Evolutionary conservation across 2,113 vertebrate genomes (phyloP).

Genomic region (Mormoops blainvillei): DNA sequence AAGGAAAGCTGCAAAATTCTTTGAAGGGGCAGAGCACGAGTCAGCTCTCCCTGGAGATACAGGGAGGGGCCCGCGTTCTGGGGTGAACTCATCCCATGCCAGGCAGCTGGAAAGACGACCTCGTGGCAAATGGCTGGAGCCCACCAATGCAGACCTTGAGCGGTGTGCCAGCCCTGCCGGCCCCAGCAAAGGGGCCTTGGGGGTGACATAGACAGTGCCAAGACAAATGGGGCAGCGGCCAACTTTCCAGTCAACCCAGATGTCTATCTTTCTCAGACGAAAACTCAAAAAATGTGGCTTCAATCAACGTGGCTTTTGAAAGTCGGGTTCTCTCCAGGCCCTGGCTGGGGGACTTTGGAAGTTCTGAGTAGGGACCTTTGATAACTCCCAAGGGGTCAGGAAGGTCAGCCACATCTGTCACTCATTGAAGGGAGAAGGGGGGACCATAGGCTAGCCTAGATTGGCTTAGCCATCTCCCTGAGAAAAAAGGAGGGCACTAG

Average conservation of each 20-base stretch:
- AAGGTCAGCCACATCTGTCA: neutral
- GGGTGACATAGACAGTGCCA: slow-evolving; percentile 62
- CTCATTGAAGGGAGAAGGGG: neutral
- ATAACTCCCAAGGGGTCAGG: neutral
- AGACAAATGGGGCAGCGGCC: slow-evolving; percentile 76
- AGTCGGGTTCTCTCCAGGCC: neutral
- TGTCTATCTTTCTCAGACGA: slow-evolving; percentile 73
- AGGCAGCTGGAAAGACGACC: neutral
- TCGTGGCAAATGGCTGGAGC: slow-evolving; percentile 14
- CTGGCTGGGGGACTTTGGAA: neutral
- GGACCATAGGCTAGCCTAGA: neutral
- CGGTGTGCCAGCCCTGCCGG: slow-evolving; percentile 40
- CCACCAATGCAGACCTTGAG: slow-evolving; percentile 60
- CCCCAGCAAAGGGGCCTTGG: slow-evolving; percentile 64
- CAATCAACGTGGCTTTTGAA: slow-evolving; percentile 40
- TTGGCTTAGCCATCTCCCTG: neutral
- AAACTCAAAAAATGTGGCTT: slow-evolving; percentile 76
- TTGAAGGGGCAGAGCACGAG: neutral
- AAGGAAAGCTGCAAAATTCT: neutral
- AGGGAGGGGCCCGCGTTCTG: neutral
- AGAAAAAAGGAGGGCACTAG: neutral
- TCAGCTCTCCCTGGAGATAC: neutral
- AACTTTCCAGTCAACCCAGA: slow-evolving; percentile 81
- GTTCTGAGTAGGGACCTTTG: neutral
- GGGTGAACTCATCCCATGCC: neutral